phyloP scores from a whole-genome alignment of 37 sponge, comb jelly and placozoan species.

The Dysidea cf. avara region DNA sequence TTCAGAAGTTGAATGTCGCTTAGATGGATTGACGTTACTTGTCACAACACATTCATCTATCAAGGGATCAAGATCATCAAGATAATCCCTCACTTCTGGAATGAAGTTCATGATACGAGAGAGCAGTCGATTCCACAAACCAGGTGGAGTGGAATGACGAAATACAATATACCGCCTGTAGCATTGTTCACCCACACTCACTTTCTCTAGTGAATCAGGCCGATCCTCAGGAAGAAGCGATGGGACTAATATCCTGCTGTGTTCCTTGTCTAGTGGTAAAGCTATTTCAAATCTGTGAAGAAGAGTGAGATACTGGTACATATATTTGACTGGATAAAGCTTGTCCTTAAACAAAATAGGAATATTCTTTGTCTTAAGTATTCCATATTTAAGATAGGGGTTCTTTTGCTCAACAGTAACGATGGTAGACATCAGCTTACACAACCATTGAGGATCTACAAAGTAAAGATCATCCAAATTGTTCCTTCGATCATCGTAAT shows the following conservation, averaged over 20 bases:
- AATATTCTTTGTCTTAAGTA: constrained; percentile 32
- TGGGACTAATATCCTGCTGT: constrained; percentile 50
- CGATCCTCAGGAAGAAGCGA: constrained; percentile 54
- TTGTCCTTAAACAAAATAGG: constrained; percentile 40
- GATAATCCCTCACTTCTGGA: background rate
- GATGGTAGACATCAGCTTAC: constrained; percentile 76
- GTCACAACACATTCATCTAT: background rate
- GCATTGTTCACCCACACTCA: background rate
- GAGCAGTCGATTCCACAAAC: constrained; percentile 62
- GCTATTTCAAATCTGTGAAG: constrained; percentile 78
- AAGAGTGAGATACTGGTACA: constrained; percentile 63
- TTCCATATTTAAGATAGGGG: constrained; percentile 60
- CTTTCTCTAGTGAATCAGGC: constrained; percentile 23
- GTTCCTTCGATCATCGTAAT: constrained; percentile 51
- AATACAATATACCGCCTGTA: constrained; percentile 19
- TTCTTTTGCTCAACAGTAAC: constrained; percentile 55
- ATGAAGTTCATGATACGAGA: constrained; percentile 32
- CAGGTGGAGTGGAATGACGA: constrained; percentile 12
- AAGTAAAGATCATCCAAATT: constrained; percentile 54
- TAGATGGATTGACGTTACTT: too few relatives aligned
- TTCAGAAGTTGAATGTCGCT: too few relatives aligned
- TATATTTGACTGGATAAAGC: constrained; percentile 33
- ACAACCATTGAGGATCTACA: constrained; percentile 62
- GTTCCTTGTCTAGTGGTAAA: constrained; percentile 43
- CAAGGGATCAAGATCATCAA: background rate